Conservation (phyloP, 2,888 invertebrate species). For the Malthinus seriepunctatus region DNA sequence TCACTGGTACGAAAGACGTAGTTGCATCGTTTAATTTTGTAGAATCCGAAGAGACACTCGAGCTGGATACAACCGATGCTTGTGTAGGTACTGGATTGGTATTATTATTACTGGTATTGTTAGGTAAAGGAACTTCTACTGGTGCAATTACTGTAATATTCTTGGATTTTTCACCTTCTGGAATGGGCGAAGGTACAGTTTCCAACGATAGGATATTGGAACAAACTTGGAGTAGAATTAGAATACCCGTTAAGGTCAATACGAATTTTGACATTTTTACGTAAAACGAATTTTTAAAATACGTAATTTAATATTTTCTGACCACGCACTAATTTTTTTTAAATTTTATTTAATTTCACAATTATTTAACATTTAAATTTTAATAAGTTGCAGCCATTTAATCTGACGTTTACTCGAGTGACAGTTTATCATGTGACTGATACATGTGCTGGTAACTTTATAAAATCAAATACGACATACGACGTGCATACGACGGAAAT, state of each 20-base stretch:
- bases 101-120: constrained; percentile 4
- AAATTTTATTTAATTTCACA: background rate
- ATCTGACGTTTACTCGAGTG: no score
- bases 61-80: background rate
- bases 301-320: background rate
- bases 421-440: background rate
- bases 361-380: background rate
- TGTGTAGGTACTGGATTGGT: background rate
- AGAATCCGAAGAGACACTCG: constrained; percentile 4
- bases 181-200: constrained; percentile 22
- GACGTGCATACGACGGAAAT: no score
- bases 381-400: no score
- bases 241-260: constrained; percentile 8
- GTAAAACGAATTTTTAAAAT: no score
- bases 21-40: constrained; percentile 5
- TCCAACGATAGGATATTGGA: constrained; percentile 40
- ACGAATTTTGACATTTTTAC: constrained; percentile 50
- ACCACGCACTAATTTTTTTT: background rate
- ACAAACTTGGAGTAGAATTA: constrained; percentile 27
- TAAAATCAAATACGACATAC: background rate
- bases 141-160: background rate
- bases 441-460: background rate
- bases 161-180: constrained; percentile 6
- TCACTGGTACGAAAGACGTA: background rate
- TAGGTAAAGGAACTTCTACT: background rate